These are phyloP conservation scores for Taxidea taxus DNA, from an alignment of 2,113 vertebrate species.

Conservation along the genomic window DNA sequence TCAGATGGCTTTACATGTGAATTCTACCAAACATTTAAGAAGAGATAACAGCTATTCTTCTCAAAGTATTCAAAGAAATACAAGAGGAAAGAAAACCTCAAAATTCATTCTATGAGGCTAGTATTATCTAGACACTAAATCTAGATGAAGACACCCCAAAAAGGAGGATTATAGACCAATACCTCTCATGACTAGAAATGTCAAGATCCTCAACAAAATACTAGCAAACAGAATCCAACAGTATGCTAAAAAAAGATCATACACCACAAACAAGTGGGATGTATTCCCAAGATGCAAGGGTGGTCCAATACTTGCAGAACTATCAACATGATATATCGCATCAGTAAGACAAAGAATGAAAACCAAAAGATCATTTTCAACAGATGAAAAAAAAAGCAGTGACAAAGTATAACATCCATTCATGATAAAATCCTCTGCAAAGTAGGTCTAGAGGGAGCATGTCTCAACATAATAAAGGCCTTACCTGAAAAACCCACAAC, in stretches of 20 bases:
- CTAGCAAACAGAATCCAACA: background rate
- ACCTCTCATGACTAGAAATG: background rate
- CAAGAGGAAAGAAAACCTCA: background rate
- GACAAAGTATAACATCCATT: background rate
- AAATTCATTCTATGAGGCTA: background rate
- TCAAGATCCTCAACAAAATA: background rate
- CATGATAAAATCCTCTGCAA: background rate
- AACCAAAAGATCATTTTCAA: background rate
- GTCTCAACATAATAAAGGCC: too few species aligned
- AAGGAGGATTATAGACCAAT: background rate
- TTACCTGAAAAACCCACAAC: too few species aligned
- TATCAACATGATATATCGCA: background rate
- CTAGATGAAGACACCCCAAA: background rate
- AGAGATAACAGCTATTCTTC: background rate
- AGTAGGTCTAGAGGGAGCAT: background rate
- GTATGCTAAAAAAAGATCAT: too few species aligned
- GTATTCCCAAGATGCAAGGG: too few species aligned
- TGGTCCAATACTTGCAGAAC: too few species aligned
- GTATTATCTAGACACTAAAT: background rate
- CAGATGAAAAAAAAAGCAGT: background rate
- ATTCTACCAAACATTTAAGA: background rate
- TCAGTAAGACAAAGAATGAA: background rate
- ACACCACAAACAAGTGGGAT: too few species aligned
- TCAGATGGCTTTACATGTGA: background rate
- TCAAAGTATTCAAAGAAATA: background rate